Percentiles rank a stretch among this genome's conserved stretches.
phyloP scores from a whole-genome alignment of 2,113 vertebrate species.

The Cyphomyrus plagiostoma region DNA sequence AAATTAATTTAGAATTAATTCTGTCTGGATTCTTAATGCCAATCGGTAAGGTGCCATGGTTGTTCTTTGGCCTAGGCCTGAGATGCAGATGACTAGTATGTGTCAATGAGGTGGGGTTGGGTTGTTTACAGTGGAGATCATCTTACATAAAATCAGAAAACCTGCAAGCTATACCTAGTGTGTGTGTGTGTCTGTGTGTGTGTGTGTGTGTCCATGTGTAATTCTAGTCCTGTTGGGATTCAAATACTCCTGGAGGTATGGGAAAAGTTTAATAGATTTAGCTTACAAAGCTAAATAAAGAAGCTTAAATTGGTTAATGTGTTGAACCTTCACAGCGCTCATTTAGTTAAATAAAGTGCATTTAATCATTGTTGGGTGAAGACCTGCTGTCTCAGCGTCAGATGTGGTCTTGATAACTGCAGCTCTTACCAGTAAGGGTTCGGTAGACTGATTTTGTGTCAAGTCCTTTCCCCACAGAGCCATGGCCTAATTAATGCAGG shows the following conservation, averaged over 20 bases:
- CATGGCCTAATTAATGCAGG: neutral
- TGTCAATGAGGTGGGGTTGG: neutral
- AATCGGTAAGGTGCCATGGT: neutral
- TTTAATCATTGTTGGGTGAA: slow-evolving; percentile 5
- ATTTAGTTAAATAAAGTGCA: slow-evolving; percentile 4
- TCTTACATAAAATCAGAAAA: neutral
- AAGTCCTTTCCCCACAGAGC: neutral
- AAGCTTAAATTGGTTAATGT: slow-evolving; percentile 18
- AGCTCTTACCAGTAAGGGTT: neutral
- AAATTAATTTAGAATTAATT: slow-evolving; percentile 16
- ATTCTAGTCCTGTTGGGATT: neutral
- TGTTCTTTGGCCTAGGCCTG: neutral
- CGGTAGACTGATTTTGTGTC: neutral
- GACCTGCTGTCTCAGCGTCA: slow-evolving; percentile 4
- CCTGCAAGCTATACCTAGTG: neutral
- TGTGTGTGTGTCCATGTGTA: too few species aligned
- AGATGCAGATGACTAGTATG: neutral
- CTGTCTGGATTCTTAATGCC: neutral
- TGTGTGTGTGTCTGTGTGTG: too few species aligned
- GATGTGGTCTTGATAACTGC: slow-evolving; percentile 11
- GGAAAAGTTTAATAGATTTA: neutral
- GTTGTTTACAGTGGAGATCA: neutral
- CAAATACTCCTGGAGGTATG: neutral
- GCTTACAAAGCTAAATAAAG: slow-evolving; percentile 1
- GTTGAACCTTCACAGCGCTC: slow-evolving; percentile 11